These are phyloP conservation scores for Pterostichus madidus DNA, from an alignment of 2,888 invertebrate genomes.

Conservation along the genomic window DNA sequence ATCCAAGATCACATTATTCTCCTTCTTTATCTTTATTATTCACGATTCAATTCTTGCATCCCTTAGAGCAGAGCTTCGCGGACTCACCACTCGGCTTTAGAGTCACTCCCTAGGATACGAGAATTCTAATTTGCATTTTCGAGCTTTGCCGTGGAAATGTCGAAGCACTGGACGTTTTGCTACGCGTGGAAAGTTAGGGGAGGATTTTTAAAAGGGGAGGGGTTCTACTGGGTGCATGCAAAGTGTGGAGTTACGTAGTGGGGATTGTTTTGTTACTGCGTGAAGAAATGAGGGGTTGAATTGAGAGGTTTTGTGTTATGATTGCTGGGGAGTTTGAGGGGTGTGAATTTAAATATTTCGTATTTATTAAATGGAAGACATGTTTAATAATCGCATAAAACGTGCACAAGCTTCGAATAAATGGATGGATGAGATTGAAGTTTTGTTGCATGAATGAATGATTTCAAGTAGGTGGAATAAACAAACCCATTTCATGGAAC, in stretches of 20 bases:
- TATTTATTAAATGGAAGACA: background rate
- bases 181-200: constrained; percentile 11
- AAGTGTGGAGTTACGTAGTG: constrained; percentile 10
- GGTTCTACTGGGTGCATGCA: background rate
- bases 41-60: constrained; percentile 40
- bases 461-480: too few species aligned
- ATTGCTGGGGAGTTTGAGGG: constrained; percentile 8
- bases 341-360: background rate
- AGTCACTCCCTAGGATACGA: constrained; percentile 1
- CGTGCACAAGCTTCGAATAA: too few species aligned
- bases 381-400: background rate
- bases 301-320: background rate
- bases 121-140: constrained; percentile 31
- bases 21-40: constrained; percentile 52
- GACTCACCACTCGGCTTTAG: background rate
- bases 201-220: background rate
- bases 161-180: too few species aligned
- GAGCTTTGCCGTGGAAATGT: background rate
- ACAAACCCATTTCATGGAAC: too few species aligned
- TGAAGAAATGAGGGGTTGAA: background rate
- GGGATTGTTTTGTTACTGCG: background rate
- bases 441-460: too few species aligned
- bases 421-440: too few species aligned
- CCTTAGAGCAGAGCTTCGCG: background rate
- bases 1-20: constrained; percentile 31